Evolutionary conservation across 2,888 invertebrate species (phyloP).

Genomic region (Hemithea aestivaria): DNA sequence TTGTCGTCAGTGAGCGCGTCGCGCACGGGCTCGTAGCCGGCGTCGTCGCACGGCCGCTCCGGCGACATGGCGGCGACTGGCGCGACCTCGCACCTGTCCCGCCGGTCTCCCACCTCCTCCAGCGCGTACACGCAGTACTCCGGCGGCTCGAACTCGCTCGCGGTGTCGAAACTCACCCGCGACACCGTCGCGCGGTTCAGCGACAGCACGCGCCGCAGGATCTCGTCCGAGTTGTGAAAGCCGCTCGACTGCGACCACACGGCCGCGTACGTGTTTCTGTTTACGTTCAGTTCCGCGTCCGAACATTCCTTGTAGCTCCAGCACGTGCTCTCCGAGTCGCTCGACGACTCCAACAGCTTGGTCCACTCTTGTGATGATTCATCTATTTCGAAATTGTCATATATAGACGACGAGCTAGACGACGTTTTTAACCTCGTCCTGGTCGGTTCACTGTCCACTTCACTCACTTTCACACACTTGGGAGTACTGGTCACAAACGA

Average conservation of each 20-base stretch:
- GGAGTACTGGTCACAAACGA: constrained; percentile 62
- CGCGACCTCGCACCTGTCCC: constrained; percentile 48
- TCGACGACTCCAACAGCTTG: constrained; percentile 47
- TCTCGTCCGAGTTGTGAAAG: constrained; percentile 68
- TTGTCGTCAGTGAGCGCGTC: constrained; percentile 71
- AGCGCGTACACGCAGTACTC: constrained; percentile 62
- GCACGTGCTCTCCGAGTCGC: constrained; percentile 67
- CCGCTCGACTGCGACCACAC: constrained; percentile 71
- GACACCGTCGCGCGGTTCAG: constrained; percentile 61
- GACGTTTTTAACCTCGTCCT: constrained; percentile 49
- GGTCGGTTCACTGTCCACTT: constrained; percentile 31
- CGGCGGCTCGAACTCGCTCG: constrained; percentile 55
- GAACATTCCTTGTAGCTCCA: constrained; percentile 72
- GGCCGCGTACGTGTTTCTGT: constrained; percentile 53
- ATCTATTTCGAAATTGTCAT: constrained; percentile 44
- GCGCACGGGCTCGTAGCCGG: constrained; percentile 68
- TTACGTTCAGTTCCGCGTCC: constrained; percentile 45
- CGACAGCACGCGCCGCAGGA: constrained; percentile 54
- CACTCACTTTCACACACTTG: constrained; percentile 35
- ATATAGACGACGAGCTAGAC: constrained; percentile 41
- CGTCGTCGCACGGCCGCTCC: constrained; percentile 66
- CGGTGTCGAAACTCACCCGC: constrained; percentile 63
- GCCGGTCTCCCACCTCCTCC: constrained; percentile 62
- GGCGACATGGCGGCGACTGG: constrained; percentile 69
- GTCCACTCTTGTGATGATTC: constrained; percentile 28